Evolutionary conservation across 2,888 invertebrate species (phyloP).

Genomic region (Apoda limacodes): DNA sequence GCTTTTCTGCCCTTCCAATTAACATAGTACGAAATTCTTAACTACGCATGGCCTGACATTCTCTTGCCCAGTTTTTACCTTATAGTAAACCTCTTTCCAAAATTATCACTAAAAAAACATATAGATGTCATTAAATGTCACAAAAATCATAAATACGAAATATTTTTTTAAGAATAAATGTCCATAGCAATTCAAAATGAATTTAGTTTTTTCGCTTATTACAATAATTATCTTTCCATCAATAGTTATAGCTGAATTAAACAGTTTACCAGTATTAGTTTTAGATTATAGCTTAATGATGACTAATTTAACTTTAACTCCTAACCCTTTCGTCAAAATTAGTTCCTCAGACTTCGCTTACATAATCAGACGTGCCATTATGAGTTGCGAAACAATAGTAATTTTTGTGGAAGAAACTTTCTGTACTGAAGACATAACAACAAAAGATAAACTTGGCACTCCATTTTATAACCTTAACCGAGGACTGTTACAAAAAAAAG

Average conservation of each 20-base stretch:
- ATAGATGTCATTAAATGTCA: too few relatives aligned
- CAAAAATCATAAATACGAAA: too few relatives aligned
- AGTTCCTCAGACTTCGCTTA: conserved; percentile 25
- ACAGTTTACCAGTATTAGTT: conserved; percentile 35
- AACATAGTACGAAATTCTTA: too few relatives aligned
- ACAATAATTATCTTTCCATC: too few relatives aligned
- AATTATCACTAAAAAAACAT: too few relatives aligned
- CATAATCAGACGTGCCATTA: conserved; percentile 27
- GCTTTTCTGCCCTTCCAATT: too few relatives aligned
- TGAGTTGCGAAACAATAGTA: conserved; percentile 26
- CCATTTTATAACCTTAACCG: conserved; percentile 30
- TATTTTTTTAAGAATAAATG: too few relatives aligned
- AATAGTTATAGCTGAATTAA: conserved; percentile 14
- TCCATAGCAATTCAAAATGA: too few relatives aligned
- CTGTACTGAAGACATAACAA: conserved; percentile 37
- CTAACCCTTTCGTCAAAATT: conserved; percentile 36
- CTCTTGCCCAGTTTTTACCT: too few relatives aligned
- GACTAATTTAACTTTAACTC: conserved; percentile 17
- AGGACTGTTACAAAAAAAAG: conserved; percentile 25
- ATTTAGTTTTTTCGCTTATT: too few relatives aligned
- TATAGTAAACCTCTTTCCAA: too few relatives aligned
- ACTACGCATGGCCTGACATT: too few relatives aligned
- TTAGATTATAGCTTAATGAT: conserved; percentile 30
- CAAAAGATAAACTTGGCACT: conserved; percentile 31
- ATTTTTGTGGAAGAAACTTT: conserved; percentile 41